Conservation (phyloP, 2,797 vertebrate genomes). For the Acipenser transmontanus region DNA sequence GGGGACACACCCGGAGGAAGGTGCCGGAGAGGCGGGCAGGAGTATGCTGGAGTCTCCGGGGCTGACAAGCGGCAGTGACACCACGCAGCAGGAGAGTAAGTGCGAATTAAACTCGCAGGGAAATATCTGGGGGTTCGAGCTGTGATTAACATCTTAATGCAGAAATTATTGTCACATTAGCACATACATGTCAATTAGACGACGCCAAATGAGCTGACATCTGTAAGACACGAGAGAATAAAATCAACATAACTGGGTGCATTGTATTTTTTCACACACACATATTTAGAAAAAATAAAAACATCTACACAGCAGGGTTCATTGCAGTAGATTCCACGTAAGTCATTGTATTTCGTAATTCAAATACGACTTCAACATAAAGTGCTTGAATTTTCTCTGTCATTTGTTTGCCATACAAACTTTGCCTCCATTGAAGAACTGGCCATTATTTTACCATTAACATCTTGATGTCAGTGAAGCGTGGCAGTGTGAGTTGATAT, state of each 20-base stretch:
- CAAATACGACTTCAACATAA: too few species aligned
- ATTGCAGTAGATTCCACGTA: too few species aligned
- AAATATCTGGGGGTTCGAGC: slow-evolving; percentile 1
- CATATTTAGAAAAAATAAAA: too few species aligned
- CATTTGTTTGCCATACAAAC: too few species aligned
- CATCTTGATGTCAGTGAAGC: slow-evolving; percentile 44
- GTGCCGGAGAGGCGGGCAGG: slow-evolving; percentile 79
- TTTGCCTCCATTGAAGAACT: slow-evolving; percentile 23
- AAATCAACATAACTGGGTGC: slow-evolving; percentile 30
- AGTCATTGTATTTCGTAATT: too few species aligned
- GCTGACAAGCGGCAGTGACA: slow-evolving; percentile 93
- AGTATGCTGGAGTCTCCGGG: slow-evolving; percentile 90
- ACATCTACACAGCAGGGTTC: too few species aligned
- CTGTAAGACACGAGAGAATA: slow-evolving; percentile 4
- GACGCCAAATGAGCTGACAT: slow-evolving; percentile 19
- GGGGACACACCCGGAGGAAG: slow-evolving; percentile 79
- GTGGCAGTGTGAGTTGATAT: slow-evolving; percentile 41
- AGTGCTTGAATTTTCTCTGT: too few species aligned
- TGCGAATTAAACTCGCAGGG: slow-evolving; percentile 31
- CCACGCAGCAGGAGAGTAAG: slow-evolving; percentile 96
- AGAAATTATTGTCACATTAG: slow-evolving; percentile 26
- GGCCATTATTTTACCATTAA: slow-evolving; percentile 44
- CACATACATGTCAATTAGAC: slow-evolving; percentile 21
- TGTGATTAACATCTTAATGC: slow-evolving; percentile 17
- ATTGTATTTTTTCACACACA: slow-evolving; percentile 35